phyloP scores from a whole-genome alignment of 2,113 vertebrate genomes.

The Anolis sagrei region DNA sequence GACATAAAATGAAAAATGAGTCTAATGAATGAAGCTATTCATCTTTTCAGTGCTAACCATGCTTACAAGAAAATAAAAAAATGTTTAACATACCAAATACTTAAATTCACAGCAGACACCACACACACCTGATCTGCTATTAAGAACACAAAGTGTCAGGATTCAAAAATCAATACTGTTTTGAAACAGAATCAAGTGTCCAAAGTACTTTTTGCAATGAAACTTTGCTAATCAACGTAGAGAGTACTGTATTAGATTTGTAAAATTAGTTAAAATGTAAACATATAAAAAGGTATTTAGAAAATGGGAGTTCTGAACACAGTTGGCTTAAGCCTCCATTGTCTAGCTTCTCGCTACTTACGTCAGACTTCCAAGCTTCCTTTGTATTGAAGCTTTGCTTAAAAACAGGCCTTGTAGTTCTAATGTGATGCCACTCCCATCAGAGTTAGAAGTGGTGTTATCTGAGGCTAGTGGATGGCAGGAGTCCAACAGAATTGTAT shows the following conservation, averaged over 20 bases:
- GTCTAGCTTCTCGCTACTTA: constrained; percentile 41
- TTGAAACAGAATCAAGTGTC: constrained; percentile 14
- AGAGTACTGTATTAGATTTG: background rate
- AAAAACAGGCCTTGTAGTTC: constrained; percentile 13
- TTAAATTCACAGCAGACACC: constrained; percentile 22
- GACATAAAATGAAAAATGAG: background rate
- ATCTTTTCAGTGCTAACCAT: background rate
- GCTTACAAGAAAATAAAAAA: too few relatives aligned
- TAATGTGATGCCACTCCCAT: background rate
- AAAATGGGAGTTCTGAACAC: constrained; percentile 43
- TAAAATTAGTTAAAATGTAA: constrained; percentile 15
- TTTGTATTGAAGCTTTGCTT: background rate
- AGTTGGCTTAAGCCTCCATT: constrained; percentile 47
- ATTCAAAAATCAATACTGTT: constrained; percentile 22
- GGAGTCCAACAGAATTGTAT: constrained; percentile 2
- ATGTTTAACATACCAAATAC: too few relatives aligned
- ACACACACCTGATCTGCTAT: background rate
- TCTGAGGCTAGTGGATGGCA: background rate
- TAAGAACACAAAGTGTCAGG: background rate
- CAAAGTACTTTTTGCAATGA: background rate
- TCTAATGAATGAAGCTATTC: background rate
- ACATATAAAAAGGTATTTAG: constrained; percentile 28
- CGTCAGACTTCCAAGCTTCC: constrained; percentile 17
- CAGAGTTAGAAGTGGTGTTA: background rate
- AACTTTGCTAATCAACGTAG: background rate